Percentiles rank a stretch among this genome's conserved stretches.
Conservation (phyloP, 2,113 vertebrate genomes). For the Lagenorhynchus albirostris region DNA sequence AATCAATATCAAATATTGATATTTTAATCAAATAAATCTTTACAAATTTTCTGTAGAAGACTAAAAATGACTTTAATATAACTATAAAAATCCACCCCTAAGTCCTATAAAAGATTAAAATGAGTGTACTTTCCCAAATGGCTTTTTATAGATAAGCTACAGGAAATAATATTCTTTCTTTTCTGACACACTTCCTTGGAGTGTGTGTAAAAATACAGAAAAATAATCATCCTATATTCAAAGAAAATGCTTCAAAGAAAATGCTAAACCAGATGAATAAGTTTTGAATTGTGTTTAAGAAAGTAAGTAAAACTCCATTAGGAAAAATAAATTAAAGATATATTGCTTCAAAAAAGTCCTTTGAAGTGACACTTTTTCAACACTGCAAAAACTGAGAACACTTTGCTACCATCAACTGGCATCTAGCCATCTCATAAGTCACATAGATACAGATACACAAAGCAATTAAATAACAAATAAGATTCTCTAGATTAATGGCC, state of each 20-base stretch:
- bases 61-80: slow-evolving; percentile 19
- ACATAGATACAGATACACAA: not conserved
- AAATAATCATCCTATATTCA: not conserved
- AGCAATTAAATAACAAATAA: not conserved
- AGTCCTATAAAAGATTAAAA: slow-evolving; percentile 36
- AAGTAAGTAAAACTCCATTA: not conserved
- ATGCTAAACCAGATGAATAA: not conserved
- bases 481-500: not conserved
- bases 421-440: not conserved
- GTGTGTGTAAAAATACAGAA: not conserved
- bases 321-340: not conserved
- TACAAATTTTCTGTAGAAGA: slow-evolving; percentile 5
- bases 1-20: slow-evolving; percentile 9
- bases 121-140: not conserved
- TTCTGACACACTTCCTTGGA: not conserved
- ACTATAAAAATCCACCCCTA: not conserved
- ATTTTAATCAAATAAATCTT: slow-evolving; percentile 19
- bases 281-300: slow-evolving; percentile 22
- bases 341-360: slow-evolving; percentile 3
- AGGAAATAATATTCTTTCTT: slow-evolving; percentile 35
- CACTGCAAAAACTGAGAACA: not conserved
- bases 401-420: not conserved
- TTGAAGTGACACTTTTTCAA: not conserved
- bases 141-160: slow-evolving; percentile 31
- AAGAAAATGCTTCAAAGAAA: slow-evolving; percentile 1